These are phyloP conservation scores for Hirtodrosophila cameraria DNA, from an alignment of 2,888 invertebrate species.

Conservation along the genomic window DNA sequence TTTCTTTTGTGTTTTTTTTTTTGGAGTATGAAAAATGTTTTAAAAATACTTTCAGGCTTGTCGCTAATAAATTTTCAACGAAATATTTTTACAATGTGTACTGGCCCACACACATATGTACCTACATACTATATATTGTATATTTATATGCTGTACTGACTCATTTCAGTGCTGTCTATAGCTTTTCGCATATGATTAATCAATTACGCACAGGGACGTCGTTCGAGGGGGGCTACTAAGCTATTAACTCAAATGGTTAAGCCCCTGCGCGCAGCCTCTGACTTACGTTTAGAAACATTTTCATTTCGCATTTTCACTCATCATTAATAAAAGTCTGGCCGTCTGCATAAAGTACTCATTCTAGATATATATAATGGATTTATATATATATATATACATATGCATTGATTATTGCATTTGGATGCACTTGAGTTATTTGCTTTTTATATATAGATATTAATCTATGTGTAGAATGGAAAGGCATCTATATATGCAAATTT, in stretches of 20 bases:
- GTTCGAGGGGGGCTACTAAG: constrained; percentile 6
- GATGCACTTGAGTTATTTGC: constrained; percentile 54
- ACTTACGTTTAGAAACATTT: constrained; percentile 50
- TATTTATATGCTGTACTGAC: constrained; percentile 49
- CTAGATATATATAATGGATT: constrained; percentile 18
- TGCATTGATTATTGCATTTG: constrained; percentile 24
- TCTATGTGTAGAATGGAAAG: neutral
- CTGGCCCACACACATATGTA: constrained; percentile 4
- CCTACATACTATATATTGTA: neutral
- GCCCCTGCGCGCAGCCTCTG: constrained; percentile 22
- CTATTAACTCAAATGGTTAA: neutral
- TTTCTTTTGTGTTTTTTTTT: no score
- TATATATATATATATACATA: neutral
- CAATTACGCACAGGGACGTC: constrained; percentile 57
- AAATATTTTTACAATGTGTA: constrained; percentile 57
- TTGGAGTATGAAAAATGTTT: constrained; percentile 64
- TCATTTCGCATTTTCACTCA: constrained; percentile 69
- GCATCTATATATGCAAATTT: constrained; percentile 4
- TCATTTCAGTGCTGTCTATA: constrained; percentile 61
- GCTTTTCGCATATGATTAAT: constrained; percentile 68
- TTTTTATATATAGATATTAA: constrained; percentile 1
- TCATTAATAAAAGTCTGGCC: constrained; percentile 76
- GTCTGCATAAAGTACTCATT: constrained; percentile 49
- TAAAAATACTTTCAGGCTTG: constrained; percentile 67
- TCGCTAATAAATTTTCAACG: constrained; percentile 62